phyloP scores from a whole-genome alignment of 1,140 invertebrate species.

The Pseudobourletiella spinata region DNA sequence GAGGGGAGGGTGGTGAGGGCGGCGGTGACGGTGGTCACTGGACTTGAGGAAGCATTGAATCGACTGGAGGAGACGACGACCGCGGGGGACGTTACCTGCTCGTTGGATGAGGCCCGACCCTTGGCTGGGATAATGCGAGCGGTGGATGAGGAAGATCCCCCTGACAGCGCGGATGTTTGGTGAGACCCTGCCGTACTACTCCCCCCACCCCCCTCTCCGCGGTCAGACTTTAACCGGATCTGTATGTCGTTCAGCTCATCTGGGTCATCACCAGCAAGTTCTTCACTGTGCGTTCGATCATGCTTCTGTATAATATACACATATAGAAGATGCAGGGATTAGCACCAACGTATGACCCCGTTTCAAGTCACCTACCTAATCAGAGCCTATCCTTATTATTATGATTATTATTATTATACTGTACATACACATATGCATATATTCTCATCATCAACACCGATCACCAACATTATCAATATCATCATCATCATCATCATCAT shows the following conservation, averaged over 20 bases:
- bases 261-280: constrained; percentile 38
- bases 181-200: constrained; percentile 1
- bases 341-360: too few species aligned
- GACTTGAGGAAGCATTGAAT: constrained; percentile 34
- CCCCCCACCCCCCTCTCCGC: constrained; percentile 9
- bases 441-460: too few species aligned
- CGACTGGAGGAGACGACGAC: constrained; percentile 27
- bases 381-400: too few species aligned
- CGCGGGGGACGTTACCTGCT: constrained; percentile 2
- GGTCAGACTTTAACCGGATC: constrained; percentile 40
- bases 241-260: constrained; percentile 47
- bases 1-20: constrained; percentile 32
- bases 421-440: too few species aligned
- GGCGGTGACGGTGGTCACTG: constrained; percentile 36
- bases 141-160: constrained; percentile 9
- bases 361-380: too few species aligned
- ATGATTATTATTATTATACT: too few species aligned
- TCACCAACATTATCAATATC: too few species aligned
- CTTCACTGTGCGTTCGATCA: constrained; percentile 38
- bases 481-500: too few species aligned
- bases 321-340: too few species aligned
- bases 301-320: constrained; percentile 37
- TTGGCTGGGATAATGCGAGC: neutral
- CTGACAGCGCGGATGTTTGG: neutral
- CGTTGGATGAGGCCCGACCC: neutral